Base-by-base conservation (phyloP, 2,113 vertebrate species). In the Carassius gibelio region DNA sequence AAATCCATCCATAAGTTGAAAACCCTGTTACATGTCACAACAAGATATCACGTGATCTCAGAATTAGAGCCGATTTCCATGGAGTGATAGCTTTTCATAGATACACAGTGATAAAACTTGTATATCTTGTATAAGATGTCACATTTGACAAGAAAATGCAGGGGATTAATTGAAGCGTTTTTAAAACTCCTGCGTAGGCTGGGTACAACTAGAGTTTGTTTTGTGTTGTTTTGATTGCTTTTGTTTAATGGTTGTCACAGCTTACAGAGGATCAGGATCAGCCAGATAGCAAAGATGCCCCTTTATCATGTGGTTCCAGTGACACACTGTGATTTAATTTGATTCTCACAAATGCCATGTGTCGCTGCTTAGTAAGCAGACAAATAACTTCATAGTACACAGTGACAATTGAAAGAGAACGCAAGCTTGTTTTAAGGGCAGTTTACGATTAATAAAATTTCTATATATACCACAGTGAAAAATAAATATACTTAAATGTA, bases 321-420 rank as follows among this genome's bases (percentile, higher is more conserved):
- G 62, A 83, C 57, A 48, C 8, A 21, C 3, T 85, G 42, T 59
- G 59, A 78, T 45, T 26, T 84, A 66, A 88, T 86, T 84, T 76
- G 82, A 82, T 84, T 87, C 48, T 45, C 55, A 48, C 42, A 80
- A 86, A 77, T 89, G 26, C 57, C 75, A 83, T 86, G 87, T 78
- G 83, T 85, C 48, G 8, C 34, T 74, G 76, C 77, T 84, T 77
- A 48, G 71, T 55, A 64, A 36, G 52, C 48, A 85, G 72, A 68
- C 72, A 71, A 61, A 84, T 78, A 62, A 19, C 66, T 68, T 88
- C 75, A 9, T 66, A 42, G 38, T 74, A 61, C 15, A n/a, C 36
- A 17, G 10, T 62, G 19, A 42, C 57, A 79, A 38, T 13, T 9
- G 84, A 69, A 52, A 42, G 36, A 78, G 72, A 68, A 69, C 38